Base-by-base conservation (phyloP, 2,888 invertebrate species). In the Eucera pruinosa region DNA sequence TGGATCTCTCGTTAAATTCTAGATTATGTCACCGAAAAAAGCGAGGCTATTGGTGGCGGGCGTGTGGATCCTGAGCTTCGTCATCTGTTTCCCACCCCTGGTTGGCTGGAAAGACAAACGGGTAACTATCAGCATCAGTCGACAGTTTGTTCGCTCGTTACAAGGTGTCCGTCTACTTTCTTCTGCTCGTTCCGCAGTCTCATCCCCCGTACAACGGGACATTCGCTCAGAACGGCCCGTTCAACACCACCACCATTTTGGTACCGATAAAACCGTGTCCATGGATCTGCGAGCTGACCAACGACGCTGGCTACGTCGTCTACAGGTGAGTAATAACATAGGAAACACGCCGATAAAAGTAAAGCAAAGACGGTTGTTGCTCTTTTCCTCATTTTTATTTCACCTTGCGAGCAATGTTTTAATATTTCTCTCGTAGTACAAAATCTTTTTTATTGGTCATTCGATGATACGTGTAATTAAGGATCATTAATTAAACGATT, bases 51-150 rank as follows among this genome's bases (percentile, higher is more conserved):
- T 98, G 82, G 97, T 98, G 73, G 97, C 96, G 67, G 96, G 96
- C n/a, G 96, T 98, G 18, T 99, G 99, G 99, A 96, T 98, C 78
- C 94, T 98, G 67, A 98, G 98, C 71, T 98, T 98, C 92, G 96
- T 98, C 86, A 98, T 99, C 86, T 99, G 98, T 92, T 98, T 98
- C 91, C 99, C 99, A 50, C 98, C 98, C 2, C 94, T 99, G 68
- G 97, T 98, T 54, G 98, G 98, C 9, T 98, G 98, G 98, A 97
- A 97, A 90, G 97, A 96, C 92, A 93, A 94, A 90, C 93, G 94
- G 94, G 94, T 95, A 93, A 93, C 93, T 79, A 71, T 41, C 60
- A 33, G 36, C 54, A 47, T n/a, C 43, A 25, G 7, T 50, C 15
- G 33, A 41, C 52, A 4, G 39, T 67, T 47, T 45, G 15, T 43